Percentiles rank a stretch among this genome's conserved stretches.
Evolutionary conservation across 2,888 invertebrate genomes (phyloP).

Genomic region (Rhaphigaster nebulosa): DNA sequence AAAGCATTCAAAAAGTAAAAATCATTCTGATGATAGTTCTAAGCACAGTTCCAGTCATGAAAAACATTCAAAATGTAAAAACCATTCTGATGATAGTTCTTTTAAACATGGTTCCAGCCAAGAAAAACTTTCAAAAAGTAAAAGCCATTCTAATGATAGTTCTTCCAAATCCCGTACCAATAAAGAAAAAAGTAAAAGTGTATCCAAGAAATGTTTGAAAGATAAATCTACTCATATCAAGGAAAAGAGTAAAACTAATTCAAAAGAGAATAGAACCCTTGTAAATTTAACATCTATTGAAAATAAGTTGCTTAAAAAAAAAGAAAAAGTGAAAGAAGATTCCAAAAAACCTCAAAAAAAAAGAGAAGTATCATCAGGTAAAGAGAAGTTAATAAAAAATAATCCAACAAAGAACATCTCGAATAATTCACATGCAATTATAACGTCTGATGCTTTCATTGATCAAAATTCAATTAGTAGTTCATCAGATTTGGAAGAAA

Average conservation of each 20-base stretch:
- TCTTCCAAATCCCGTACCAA: not conserved
- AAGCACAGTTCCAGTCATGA: not conserved
- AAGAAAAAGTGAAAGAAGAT: constrained; percentile 13
- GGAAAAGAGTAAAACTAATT: constrained; percentile 40
- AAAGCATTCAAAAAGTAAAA: constrained; percentile 29
- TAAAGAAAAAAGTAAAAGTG: constrained; percentile 1
- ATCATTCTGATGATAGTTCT: not conserved
- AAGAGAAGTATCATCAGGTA: not conserved
- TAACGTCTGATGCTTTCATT: not conserved
- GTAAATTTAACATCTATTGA: constrained; percentile 18
- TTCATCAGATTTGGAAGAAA: constrained; percentile 56
- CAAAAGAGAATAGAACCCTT: not conserved
- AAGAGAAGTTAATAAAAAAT: not conserved
- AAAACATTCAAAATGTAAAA: constrained; percentile 29
- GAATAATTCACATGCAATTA: not conserved
- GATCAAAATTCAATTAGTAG: constrained; percentile 14
- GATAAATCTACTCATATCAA: not conserved
- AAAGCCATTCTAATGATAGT: not conserved
- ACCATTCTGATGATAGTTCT: not conserved
- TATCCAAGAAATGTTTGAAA: not conserved
- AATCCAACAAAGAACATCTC: not conserved
- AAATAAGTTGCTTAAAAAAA: not conserved
- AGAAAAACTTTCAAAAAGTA: constrained; percentile 36
- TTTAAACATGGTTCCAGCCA: constrained; percentile 1
- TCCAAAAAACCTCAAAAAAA: not conserved